Conservation (phyloP, 2,113 vertebrate species). For the Pedionomus torquatus region DNA sequence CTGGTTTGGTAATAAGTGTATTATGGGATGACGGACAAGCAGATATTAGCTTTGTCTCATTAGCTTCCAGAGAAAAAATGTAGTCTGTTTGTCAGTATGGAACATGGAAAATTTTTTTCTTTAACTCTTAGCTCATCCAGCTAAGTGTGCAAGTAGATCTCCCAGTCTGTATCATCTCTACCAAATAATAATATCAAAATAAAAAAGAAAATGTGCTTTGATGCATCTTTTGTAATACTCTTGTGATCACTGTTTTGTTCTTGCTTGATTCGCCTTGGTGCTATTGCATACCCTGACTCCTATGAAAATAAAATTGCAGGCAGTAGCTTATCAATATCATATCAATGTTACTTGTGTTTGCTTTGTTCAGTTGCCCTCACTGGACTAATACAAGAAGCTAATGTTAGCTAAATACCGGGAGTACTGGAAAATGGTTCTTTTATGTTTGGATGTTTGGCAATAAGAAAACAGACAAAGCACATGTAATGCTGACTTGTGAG, state of each 20-base stretch:
- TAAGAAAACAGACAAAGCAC: background rate
- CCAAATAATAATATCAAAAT: background rate
- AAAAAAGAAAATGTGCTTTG: background rate
- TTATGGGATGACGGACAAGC: conserved; percentile 44
- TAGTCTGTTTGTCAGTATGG: background rate
- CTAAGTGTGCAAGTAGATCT: background rate
- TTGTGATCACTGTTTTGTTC: background rate
- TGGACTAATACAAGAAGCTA: background rate
- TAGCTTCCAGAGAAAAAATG: background rate
- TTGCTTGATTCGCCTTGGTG: background rate
- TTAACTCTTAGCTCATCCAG: background rate
- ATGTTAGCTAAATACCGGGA: background rate
- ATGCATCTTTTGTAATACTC: background rate
- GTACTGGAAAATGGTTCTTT: background rate
- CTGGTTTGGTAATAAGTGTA: conserved; percentile 24
- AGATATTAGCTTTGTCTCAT: conserved; percentile 42
- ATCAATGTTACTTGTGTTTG: background rate
- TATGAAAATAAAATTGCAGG: background rate
- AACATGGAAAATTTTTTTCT: background rate
- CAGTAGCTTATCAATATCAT: background rate
- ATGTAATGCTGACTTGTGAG: background rate
- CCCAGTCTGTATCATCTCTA: background rate
- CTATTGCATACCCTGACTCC: background rate
- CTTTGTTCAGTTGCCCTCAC: background rate
- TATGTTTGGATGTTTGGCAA: background rate